A percentile compares a stretch with the other conserved stretches of the same genome.
phyloP scores from a whole-genome alignment of 1,140 invertebrate species.

The Pogonomyrmex californicus region DNA sequence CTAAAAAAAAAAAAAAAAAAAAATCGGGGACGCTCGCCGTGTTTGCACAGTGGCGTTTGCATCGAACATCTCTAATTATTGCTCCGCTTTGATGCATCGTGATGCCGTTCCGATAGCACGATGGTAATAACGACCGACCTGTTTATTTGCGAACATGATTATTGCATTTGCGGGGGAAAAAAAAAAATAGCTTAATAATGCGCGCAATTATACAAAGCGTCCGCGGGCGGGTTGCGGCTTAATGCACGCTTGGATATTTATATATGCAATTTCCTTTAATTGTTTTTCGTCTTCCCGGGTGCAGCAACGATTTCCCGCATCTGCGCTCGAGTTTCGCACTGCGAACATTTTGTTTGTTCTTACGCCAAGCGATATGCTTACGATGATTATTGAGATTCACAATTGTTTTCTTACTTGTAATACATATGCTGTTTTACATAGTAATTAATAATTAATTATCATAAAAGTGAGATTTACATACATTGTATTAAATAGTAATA shows the following conservation, averaged over 20 bases:
- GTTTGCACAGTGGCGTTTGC: neutral
- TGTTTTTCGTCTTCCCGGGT: slow-evolving; percentile 44
- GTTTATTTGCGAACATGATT: slow-evolving; percentile 46
- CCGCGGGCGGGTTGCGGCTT: neutral
- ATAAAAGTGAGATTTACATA: neutral
- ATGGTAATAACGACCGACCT: slow-evolving; percentile 17
- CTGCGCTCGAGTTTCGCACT: slow-evolving; percentile 3
- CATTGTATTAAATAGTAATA: neutral
- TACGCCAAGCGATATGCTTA: slow-evolving; percentile 4
- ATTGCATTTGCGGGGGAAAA: slow-evolving; percentile 7
- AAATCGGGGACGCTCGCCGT: neutral
- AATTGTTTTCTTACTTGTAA: neutral
- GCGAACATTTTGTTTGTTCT: neutral
- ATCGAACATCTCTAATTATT: slow-evolving; percentile 36
- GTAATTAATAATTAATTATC: slow-evolving; percentile 10
- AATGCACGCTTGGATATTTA: slow-evolving; percentile 51
- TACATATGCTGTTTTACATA: neutral
- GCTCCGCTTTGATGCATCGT: slow-evolving; percentile 7
- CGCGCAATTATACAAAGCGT: slow-evolving; percentile 27
- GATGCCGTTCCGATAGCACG: neutral
- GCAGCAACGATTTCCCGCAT: slow-evolving; percentile 67
- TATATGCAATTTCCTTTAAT: slow-evolving; percentile 60
- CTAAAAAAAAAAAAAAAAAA: neutral
- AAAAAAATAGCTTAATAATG: slow-evolving; percentile 45
- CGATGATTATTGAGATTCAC: slow-evolving; percentile 3